Base-by-base conservation (phyloP, 1,140 invertebrate genomes). In the Asbolus verrucosus region DNA sequence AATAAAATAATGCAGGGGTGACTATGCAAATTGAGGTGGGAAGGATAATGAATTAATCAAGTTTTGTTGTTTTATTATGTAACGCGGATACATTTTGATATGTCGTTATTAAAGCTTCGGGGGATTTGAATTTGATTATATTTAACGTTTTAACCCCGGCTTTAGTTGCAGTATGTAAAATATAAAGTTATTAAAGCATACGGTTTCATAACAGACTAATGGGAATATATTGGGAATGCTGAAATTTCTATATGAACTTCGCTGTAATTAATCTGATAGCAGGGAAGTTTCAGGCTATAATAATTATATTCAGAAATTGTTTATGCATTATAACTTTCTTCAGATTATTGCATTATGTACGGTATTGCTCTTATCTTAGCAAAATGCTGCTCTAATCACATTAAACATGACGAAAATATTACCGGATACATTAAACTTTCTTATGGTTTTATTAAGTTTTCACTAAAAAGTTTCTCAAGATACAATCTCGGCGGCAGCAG, bases 11-110 rank as follows among this genome's bases (percentile, higher is more conserved):
- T 27, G 13, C 18, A 9, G 19, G 46, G 21, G 46, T 54, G 46
- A 54, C 46, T 54, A 54, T 54, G 46, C 46, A 54, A 54, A 54
- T 54, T 27, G 46, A 54, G 46, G 46, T 54, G 46, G n/a, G 46
- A 54, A 54, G 46, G 46, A 54, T 54, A 54, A 54, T 54, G 46
- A 54, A 54, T 54, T 54, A 54, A 54, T 54, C 46, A 54, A 54
- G 46, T 54, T 54, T 54, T 54, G 46, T 54, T 54, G 46, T 54
- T 54, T 54, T 54, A 54, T 54, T 21, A 54, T 54, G 46, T 54
- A 27, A 54, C 27, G 46, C 46, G 46, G 46, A 54, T 54, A 54
- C 46, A 21, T 54, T 54, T 24, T 54, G 46, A 54, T 54, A 54
- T 54, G 46, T 54, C 46, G 46, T 54, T 54, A 54, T 54, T 54